A percentile compares a stretch with the other conserved stretches of the same genome.
Conservation (phyloP, 2,113 vertebrate species). For the Istiophorus platypterus region DNA sequence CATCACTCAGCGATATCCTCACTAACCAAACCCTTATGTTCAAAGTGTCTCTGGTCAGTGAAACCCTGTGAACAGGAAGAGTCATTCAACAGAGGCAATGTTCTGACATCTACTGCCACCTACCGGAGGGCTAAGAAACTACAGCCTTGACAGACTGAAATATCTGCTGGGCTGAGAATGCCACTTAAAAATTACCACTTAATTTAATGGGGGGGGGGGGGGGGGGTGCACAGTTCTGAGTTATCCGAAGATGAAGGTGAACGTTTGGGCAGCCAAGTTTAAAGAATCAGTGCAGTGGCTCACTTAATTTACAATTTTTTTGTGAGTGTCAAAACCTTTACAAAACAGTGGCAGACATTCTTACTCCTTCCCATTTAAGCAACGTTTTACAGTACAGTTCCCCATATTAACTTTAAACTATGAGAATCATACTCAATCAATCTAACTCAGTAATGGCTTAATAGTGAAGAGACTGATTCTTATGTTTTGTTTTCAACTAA, state of each 20-base stretch:
- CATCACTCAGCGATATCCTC: constrained; percentile 55
- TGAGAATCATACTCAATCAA: background rate
- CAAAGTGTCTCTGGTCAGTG: constrained; percentile 41
- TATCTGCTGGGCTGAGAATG: background rate
- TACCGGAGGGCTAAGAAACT: constrained; percentile 38
- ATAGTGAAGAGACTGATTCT: too few relatives aligned
- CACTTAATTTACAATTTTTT: background rate
- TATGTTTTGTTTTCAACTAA: too few relatives aligned
- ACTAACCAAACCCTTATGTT: constrained; percentile 57
- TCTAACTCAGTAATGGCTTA: too few relatives aligned
- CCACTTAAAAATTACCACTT: background rate
- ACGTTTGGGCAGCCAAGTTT: background rate
- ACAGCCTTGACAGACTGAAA: background rate
- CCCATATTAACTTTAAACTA: background rate
- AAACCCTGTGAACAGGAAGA: background rate
- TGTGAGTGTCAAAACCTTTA: background rate
- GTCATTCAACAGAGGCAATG: background rate
- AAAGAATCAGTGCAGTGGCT: background rate
- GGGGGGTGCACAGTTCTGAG: too few relatives aligned
- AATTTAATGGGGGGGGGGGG: too few relatives aligned
- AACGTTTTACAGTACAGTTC: background rate
- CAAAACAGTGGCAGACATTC: background rate
- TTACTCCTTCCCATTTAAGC: background rate
- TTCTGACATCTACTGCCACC: constrained; percentile 52
- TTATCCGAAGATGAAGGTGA: background rate